Base-by-base conservation (phyloP, 2,888 invertebrate genomes). In the Lamellibrachia satsuma region DNA sequence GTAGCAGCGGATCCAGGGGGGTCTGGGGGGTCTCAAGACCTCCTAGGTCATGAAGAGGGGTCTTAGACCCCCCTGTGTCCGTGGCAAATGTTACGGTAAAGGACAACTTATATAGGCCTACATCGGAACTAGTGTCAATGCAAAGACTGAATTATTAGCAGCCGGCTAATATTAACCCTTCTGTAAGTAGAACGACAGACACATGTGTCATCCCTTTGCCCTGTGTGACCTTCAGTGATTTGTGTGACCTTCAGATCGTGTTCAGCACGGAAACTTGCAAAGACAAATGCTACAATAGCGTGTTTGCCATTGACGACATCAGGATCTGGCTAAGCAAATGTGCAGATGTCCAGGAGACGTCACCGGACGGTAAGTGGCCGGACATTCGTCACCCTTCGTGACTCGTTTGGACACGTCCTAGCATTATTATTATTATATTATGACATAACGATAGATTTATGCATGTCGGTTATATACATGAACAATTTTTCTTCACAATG, bases 311-410 rank as follows among this genome's bases (percentile, higher is more conserved):
- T 57, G 93, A 93, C 90, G 93, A 93, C 91, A 52, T 93, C 92
- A 90, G 75, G 4, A 92, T 93, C 22, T 9, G 60, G 52, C 55
- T 52, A 52, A 57, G 91, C 60, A 75, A 55, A 51, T 92, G 92
- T 51, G 27, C 27, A 39, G 60, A 92, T 27, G 90, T 52, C 52
- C 27, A 52, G 9, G 52, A 92, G n/a, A 22, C 22, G 75, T 92
- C 92, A 92, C 93, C 93, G n/a, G 92, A 93, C 55, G 90, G 93
- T 93, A 52, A 93, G 93, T 93, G 2, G 39, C 9, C 91, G 90
- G 75, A 75, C 75, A 75, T 6, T 75, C 55, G 55, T 75, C 22
- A n/a, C 22, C 75, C 6, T 75, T 75, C 52, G 11, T 52, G 51
- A 52, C 6, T 6, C 51, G 39, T 52, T 52, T 52, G n/a, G 15